These are phyloP conservation scores for Morus bassanus DNA, from an alignment of 2,797 vertebrate genomes.

Conservation along the genomic window DNA sequence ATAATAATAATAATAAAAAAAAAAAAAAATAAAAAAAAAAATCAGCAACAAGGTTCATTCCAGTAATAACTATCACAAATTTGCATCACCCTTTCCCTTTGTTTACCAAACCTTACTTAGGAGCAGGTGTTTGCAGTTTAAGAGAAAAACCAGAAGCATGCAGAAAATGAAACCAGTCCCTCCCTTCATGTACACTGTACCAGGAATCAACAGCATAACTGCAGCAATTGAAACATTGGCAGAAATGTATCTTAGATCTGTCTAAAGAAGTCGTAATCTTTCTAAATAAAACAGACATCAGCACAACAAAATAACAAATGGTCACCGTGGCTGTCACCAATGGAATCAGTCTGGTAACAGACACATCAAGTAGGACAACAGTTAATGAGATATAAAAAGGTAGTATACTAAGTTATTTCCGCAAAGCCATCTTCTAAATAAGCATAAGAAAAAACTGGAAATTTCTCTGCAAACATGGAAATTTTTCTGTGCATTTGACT, in stretches of 20 bases:
- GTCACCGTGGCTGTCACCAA: background rate
- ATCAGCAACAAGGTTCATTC: background rate
- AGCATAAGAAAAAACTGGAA: background rate
- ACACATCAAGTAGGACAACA: background rate
- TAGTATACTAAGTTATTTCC: background rate
- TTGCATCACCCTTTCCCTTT: background rate
- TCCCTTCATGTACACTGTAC: background rate
- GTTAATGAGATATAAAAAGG: background rate
- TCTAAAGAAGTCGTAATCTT: background rate
- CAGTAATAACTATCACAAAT: background rate
- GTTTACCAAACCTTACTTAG: background rate
- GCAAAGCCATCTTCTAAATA: background rate
- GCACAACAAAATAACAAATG: background rate
- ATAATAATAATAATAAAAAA: background rate
- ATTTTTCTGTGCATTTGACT: background rate
- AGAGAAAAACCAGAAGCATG: background rate
- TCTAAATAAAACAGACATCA: background rate
- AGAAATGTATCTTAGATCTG: background rate
- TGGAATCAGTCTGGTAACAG: background rate
- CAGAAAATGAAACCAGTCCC: background rate
- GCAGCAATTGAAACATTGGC: background rate
- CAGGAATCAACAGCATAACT: background rate
- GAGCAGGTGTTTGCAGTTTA: background rate
- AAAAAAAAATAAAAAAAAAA: background rate
- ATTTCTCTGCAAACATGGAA: background rate